Evolutionary conservation across 92 coral and sea anemone genomes (phyloP), one percentile per base, ranked within the genome.

Genomic region (Isaurus tuberculatus): DNA sequence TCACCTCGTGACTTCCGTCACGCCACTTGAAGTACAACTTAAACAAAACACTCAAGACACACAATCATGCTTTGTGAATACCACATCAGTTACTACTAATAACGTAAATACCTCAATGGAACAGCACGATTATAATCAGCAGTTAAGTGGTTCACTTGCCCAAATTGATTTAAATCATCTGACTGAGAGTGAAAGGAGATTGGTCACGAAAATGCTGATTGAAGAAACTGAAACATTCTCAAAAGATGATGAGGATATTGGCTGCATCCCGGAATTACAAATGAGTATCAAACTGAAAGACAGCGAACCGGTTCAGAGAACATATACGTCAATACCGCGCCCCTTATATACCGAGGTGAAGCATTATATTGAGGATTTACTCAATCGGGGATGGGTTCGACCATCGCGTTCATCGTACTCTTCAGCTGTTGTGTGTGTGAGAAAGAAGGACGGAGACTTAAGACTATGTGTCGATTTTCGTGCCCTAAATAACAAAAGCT

Each of bases 221-320:
- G 90, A 91, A 46, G 92, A 91, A 89, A 53, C 86, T 43, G 92
- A 82, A 58, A 85, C 88, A n/a, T 89, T 89, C 71, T 86, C 91
- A 27, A 36, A 75, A 22, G 65, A 86, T 37, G 88, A 90, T 30
- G 86, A 90, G 6, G 90, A 90, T 42, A 74, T 86, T 32, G 91
- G 93, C 17, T 49, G 86, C 60, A 64, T 86, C 26, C 57, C 58
- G 1, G 87, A 89, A 33, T 58, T 86, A 28, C 79, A 86, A 79
- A 48, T 86, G 90, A 30, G 83, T 20, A 86, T 89, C 40, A 80
- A 86, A 4, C 72, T 81, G 80, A 86, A 86, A 8, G 85, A 86
- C 34, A 73, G 19, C 11, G 71, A 70, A 25, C 90, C 90, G n/a
- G 90, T 86, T n/a, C 90, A 89, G 73, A 72, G 79, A 58, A 64